Evolutionary conservation across 2,888 invertebrate genomes (phyloP), one percentile per base, ranked within the genome.

Genomic region (Scelioninae gen. 1): DNA sequence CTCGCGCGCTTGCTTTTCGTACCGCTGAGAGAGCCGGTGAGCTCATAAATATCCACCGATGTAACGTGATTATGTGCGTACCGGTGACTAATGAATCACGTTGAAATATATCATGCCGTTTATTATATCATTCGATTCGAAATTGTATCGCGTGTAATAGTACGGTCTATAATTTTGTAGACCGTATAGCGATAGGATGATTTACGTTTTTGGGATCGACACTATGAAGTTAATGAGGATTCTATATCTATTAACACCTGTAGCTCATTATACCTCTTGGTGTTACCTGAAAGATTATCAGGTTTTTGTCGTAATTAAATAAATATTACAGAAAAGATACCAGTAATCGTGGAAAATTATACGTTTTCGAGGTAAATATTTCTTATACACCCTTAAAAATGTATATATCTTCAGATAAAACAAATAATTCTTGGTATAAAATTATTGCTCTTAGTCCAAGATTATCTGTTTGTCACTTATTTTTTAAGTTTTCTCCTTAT

Each of bases 31-130:
- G 53, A n/a, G n/a, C n/a, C n/a, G n/a, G n/a, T n/a, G n/a, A n/a
- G n/a, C n/a, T n/a, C 80, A 58, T 84, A 84, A 84, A 84, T 78
- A 81, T 81, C 77, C 81, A 23, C 74, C 77, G 65, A 71, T 72
- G 79, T 72, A 74, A 74, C 68, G 77, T 69, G 78, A 78, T 81
- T 81, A 77, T 72, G 40, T 62, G 74, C 63, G 74, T 58, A 68
- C 75, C 65, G 49, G 43, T 66, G 71, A 79, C 83, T 83, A 83
- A 83, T 83, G 83, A 83, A 83, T 83, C 79, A 79, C 60, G 58
- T n/a, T 76, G 62, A 72, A 76, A 79, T 83, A 79, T 75, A 71
- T 83, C 74, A 66, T 56, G 65, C 55, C 60, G 76, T 79, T 58
- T 69, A 63, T 79, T 79, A 83, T 79, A 81, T 81, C 78, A 72